Evolutionary conservation across 1,140 invertebrate species (phyloP).

Genomic region (Euura lappo): DNA sequence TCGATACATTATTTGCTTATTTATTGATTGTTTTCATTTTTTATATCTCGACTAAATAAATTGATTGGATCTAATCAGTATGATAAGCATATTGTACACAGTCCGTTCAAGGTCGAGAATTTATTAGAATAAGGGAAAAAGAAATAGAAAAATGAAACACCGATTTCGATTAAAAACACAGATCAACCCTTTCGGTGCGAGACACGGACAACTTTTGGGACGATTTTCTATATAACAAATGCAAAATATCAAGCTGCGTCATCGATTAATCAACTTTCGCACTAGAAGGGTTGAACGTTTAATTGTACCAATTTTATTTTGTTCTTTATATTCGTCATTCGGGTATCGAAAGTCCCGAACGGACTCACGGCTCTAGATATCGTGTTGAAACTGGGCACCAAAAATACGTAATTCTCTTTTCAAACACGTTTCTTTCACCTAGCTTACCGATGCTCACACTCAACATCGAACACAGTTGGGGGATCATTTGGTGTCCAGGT

Average conservation of each 20-base stretch:
- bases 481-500: constrained; percentile 65
- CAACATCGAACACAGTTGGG: constrained; percentile 13
- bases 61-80: not conserved
- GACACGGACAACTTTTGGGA: not conserved
- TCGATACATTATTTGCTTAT: not conserved
- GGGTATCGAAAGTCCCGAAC: constrained; percentile 11
- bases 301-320: constrained; percentile 6
- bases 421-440: constrained; percentile 28
- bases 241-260: not conserved
- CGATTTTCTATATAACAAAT: not conserved
- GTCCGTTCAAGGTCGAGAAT: not conserved
- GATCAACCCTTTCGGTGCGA: not conserved
- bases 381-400: constrained; percentile 12
- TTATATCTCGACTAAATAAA: not conserved
- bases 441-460: constrained; percentile 23
- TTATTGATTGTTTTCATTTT: no score
- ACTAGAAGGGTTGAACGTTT: constrained; percentile 16
- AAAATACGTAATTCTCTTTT: constrained; percentile 24
- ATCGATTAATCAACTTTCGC: constrained; percentile 8
- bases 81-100: not conserved
- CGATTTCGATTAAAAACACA: not conserved
- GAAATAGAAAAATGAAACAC: constrained; percentile 1
- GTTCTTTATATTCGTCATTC: constrained; percentile 15
- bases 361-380: constrained; percentile 10
- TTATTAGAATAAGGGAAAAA: not conserved